Evolutionary conservation across 2,888 invertebrate species (phyloP), one percentile per base, ranked within the genome.

Genomic region (Campaea margaritaria): DNA sequence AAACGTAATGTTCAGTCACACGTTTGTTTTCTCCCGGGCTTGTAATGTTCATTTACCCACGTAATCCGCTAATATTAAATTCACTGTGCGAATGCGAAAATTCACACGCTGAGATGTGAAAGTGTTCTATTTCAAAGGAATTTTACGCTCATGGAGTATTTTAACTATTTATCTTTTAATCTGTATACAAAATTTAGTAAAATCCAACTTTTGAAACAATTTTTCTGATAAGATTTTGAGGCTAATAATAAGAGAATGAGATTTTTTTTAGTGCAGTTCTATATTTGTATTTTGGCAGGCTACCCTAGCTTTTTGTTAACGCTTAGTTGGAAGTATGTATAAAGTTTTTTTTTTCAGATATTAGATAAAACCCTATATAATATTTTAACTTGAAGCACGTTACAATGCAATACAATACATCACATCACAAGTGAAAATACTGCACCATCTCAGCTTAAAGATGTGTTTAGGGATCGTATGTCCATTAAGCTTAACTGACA

Each of bases 1-100:
- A 69, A 67, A 49, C 48, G 53, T 58, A 70, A 66, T 64, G 58
- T 54, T 57, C 67, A 62, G 51, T 62, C 53, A 58, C 53, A 60
- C 57, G 64, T 62, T 58, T 50, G 58, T 63, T 61, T 51, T 67
- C 58, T 60, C 59, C 36, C 46, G 43, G 28, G 46, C 43, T 54
- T 54, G 42, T 58, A 65, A 64, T 64, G 61, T 64, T 66, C 61
- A 69, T 66, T 65, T 64, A 58, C 62, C 55, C 44, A 50, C 46
- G 49, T 47, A 62, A 62, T 55, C 36, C 50, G 51, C 46, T 55
- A 43, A 60, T 60, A 47, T 47, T 31, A 55, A 55, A 55, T 60
- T 59, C 21, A 13, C 38, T 14, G 21, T 15, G 48, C n/a, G 28
- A 50, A 51, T 43, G 43, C 2, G 12, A 11, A 8, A 56, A 55